Evolutionary conservation across 2,888 invertebrate genomes (phyloP), one percentile per base, ranked within the genome.

Genomic region (Congeria kusceri): DNA sequence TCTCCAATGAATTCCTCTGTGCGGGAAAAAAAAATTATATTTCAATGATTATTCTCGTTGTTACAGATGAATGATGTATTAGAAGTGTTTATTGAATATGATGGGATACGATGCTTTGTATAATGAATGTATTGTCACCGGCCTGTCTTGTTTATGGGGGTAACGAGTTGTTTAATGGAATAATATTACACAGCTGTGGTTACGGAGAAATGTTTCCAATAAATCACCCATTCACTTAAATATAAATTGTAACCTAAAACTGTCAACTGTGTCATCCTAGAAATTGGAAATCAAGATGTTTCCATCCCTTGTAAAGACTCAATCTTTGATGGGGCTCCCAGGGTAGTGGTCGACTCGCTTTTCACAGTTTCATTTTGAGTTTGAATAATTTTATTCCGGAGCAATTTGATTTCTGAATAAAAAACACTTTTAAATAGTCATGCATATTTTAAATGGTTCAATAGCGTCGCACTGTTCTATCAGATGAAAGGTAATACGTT

Each of bases 101-200:
- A 76, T 72, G 68, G 68, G 64, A 28, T 47, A 32, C 61, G 64
- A 68, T 64, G 61, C 68, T 79, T 79, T 72, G 80, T 71, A 80
- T 80, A 80, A 72, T 75, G 70, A 80, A 80, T 68, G 66, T 58
- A 72, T 57, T 75, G 80, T 63, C 75, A 58, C 44, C 67, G 49
- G 61, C 71, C 47, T 64, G 59, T 27, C 39, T 72, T 58, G 64
- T 80, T 80, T 80, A 80, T 80, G 72, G 57, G 56, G 61, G 61
- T 67, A 46, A 29, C 44, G 66, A 67, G 62, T 46, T 68, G 32
- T 28, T 62, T 56, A 62, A 46, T 64, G 68, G 49, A 75, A 64
- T 47, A 57, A 72, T 65, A 72, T 67, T 67, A 67, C 57, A 67
- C 67, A 67, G 67, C 67, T 67, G 67, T 67, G 29, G 39, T 39